A percentile compares a stretch with the other conserved stretches of the same genome.
phyloP scores from a whole-genome alignment of 2,797 vertebrate species.

The Varecia variegata region DNA sequence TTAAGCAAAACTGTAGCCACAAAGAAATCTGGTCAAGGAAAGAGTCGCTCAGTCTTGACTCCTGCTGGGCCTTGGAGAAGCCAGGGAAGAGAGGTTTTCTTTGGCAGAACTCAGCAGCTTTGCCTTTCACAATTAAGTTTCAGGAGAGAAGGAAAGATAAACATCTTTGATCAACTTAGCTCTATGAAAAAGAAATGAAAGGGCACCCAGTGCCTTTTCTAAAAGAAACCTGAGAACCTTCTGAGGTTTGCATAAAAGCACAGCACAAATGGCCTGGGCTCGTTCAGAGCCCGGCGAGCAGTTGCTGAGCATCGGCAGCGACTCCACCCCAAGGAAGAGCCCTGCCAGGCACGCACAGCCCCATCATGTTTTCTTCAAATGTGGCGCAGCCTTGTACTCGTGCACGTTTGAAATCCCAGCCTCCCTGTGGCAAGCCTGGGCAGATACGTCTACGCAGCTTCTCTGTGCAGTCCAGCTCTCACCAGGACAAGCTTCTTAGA shows the following conservation, averaged over 20 bases:
- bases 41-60: background rate
- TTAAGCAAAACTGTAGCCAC: background rate
- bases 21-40: background rate
- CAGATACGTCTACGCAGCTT: background rate
- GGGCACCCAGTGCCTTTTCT: background rate
- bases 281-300: background rate
- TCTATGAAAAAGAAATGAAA: background rate
- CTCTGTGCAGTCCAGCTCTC: constrained; percentile 79
- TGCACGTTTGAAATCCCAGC: background rate
- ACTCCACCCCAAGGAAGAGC: background rate
- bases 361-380: background rate
- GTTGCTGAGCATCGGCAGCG: no score
- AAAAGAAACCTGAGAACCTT: constrained; percentile 19
- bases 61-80: background rate
- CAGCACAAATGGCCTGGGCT: background rate
- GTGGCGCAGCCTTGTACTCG: background rate
- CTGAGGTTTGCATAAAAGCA: background rate
- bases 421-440: background rate
- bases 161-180: background rate
- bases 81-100: background rate
- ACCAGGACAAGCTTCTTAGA: constrained; percentile 77
- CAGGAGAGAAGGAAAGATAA: background rate
- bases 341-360: background rate
- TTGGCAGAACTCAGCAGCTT: background rate
- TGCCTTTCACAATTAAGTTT: background rate